Percentiles rank a stretch among this genome's conserved stretches.
These are phyloP conservation scores for Salvelinus fontinalis DNA, from an alignment of 2,113 vertebrate genomes.

Conservation along the genomic window DNA sequence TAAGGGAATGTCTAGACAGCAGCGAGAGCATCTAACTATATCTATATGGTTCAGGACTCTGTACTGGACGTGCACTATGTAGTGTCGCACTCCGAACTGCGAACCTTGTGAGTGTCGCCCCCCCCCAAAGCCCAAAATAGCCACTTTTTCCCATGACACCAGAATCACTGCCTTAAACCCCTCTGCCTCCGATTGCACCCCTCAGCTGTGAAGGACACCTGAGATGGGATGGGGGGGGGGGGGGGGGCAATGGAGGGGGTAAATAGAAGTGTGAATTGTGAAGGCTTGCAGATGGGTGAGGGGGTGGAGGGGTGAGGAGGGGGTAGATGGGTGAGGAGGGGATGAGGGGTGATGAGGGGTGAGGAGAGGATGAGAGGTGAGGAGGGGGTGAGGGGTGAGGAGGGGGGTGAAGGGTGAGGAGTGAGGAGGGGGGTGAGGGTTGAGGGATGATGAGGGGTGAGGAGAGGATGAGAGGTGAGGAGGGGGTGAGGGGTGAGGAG, in stretches of 20 bases:
- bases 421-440: not conserved
- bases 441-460: not conserved
- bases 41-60: too few species aligned
- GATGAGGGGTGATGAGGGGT: too few species aligned
- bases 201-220: constrained; percentile 47
- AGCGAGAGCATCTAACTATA: too few species aligned
- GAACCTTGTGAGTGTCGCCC: not conserved
- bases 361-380: too few species aligned
- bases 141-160: constrained; percentile 29
- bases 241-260: not conserved
- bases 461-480: too few species aligned
- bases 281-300: not conserved
- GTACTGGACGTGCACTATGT: too few species aligned
- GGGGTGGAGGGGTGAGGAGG: not conserved
- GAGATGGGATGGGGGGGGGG: constrained; percentile 24
- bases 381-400: too few species aligned
- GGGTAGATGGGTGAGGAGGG: too few species aligned
- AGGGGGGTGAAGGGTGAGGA: too few species aligned
- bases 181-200: constrained; percentile 5
- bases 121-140: constrained; percentile 18
- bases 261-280: not conserved
- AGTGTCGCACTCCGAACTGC: not conserved
- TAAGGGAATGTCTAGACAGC: too few species aligned
- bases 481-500: too few species aligned
- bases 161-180: not conserved